A percentile compares a stretch with the other conserved stretches of the same genome.
phyloP scores from a whole-genome alignment of 2,797 vertebrate species.

The Macropus fuliginosus region DNA sequence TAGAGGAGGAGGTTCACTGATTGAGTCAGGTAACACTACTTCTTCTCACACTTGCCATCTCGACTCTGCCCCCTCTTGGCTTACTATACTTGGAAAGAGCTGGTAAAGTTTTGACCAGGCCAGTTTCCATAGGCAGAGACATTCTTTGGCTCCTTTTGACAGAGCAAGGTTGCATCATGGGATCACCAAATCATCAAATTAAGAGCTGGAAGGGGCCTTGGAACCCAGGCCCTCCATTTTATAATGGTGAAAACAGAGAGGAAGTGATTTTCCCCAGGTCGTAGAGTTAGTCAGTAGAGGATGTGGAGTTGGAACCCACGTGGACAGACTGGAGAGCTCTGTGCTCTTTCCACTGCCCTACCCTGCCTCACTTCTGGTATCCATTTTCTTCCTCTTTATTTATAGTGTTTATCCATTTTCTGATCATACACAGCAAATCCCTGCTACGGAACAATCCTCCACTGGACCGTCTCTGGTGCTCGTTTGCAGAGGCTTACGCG shows the following conservation, averaged over 20 bases:
- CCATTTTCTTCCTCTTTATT: background rate
- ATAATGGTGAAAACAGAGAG: background rate
- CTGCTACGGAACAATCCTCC: background rate
- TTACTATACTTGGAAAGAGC: background rate
- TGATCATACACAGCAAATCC: background rate
- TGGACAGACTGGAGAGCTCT: background rate
- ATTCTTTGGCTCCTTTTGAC: background rate
- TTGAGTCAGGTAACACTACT: background rate
- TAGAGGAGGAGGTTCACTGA: background rate
- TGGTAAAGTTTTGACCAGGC: background rate
- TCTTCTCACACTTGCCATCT: background rate
- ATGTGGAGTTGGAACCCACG: background rate
- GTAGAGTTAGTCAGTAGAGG: background rate
- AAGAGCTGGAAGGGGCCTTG: background rate
- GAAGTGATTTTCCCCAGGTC: background rate
- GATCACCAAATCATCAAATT: background rate
- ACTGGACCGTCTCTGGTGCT: background rate
- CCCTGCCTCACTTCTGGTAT: background rate
- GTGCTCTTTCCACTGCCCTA: background rate
- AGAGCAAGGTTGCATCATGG: background rate
- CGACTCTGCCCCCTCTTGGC: background rate
- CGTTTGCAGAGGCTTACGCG: background rate
- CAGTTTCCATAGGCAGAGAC: background rate
- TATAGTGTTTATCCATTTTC: background rate
- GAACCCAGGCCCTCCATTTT: background rate